A percentile compares a stretch with the other conserved stretches of the same genome.
Conservation (phyloP, 1,140 invertebrate genomes). For the Scaptomyza pallida region DNA sequence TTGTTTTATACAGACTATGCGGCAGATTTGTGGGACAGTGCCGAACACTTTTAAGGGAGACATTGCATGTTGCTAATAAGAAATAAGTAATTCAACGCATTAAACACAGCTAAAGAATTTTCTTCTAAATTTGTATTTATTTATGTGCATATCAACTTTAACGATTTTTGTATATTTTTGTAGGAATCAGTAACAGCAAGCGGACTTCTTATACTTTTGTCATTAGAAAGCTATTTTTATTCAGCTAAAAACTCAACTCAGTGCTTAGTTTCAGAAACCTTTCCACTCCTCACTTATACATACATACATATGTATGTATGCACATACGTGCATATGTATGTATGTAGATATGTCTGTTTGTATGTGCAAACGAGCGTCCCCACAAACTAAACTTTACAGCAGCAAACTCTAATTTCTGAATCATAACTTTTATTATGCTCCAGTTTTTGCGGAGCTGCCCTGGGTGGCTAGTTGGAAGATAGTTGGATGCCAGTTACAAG, state of each 20-base stretch:
- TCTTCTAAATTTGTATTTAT: too few relatives aligned
- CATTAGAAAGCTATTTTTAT: slow-evolving; percentile 61
- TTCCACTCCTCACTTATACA: neutral
- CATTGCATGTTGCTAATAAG: neutral
- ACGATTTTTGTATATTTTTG: slow-evolving; percentile 57
- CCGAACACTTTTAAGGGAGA: slow-evolving; percentile 37
- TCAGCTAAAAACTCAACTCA: slow-evolving; percentile 10
- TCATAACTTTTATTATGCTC: slow-evolving; percentile 71
- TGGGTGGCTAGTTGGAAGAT: slow-evolving; percentile 4
- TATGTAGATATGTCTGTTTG: too few relatives aligned
- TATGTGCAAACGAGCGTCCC: slow-evolving; percentile 13
- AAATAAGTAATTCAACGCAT: too few relatives aligned
- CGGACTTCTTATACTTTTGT: slow-evolving; percentile 67
- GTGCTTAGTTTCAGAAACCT: too few relatives aligned
- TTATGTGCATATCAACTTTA: too few relatives aligned
- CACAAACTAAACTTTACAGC: slow-evolving; percentile 32
- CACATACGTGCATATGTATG: too few relatives aligned
- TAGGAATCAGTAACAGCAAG: slow-evolving; percentile 58
- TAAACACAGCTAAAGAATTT: too few relatives aligned
- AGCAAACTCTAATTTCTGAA: slow-evolving; percentile 76
- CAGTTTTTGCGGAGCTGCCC: slow-evolving; percentile 36
- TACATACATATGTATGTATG: too few relatives aligned
- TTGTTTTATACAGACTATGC: slow-evolving; percentile 65
- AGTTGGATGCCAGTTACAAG: neutral
- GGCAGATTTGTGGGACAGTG: slow-evolving; percentile 54